phyloP scores from a whole-genome alignment of 2,888 invertebrate genomes.

The Tortricodes alternella region DNA sequence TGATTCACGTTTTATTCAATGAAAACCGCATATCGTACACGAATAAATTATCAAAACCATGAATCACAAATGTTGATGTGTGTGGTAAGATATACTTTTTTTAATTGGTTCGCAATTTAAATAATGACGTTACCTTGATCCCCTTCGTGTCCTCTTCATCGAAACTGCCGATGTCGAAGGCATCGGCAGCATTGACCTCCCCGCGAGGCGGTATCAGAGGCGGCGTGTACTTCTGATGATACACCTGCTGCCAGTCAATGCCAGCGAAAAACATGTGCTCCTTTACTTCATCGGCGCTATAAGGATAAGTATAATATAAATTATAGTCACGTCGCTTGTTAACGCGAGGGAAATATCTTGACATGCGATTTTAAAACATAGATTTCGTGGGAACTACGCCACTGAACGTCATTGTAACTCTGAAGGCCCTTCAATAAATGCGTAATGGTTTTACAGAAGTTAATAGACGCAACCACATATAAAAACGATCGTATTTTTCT shows the following conservation, averaged over 20 bases:
- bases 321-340: background rate
- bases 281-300: conserved; percentile 97
- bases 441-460: background rate
- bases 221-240: conserved; percentile 98
- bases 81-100: background rate
- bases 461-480: background rate
- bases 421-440: conserved; percentile 3
- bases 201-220: conserved; percentile 99
- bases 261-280: conserved; percentile 98
- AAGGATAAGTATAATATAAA: conserved; percentile 40
- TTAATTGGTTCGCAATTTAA: too few relatives aligned
- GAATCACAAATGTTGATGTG: background rate
- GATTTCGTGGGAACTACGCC: conserved; percentile 17
- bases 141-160: conserved; percentile 99
- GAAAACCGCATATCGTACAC: background rate
- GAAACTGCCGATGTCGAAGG: conserved; percentile 99
- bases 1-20: background rate
- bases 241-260: conserved; percentile 99
- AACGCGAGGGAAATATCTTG: background rate
- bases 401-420: conserved; percentile 9
- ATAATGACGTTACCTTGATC: conserved; percentile 90
- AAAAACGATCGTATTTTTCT: conserved; percentile 1
- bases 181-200: conserved; percentile 99
- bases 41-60: background rate
- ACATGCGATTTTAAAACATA: conserved; percentile 16